Conservation (phyloP, 2,113 vertebrate species). For the Sterrhoptilus dennistouni region DNA sequence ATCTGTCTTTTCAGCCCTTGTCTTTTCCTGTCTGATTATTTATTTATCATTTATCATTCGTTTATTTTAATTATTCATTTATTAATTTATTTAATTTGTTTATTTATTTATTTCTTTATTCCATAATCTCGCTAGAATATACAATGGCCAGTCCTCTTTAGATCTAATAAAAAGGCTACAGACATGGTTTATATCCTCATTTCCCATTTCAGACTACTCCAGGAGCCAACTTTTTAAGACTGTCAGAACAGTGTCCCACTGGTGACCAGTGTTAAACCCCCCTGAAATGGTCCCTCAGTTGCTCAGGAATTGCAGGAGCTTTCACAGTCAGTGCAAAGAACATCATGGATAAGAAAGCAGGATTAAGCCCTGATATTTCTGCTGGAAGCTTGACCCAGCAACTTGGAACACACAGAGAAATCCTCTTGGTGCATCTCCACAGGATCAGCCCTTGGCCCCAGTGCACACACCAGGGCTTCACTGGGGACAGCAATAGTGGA, state of each 20-base stretch:
- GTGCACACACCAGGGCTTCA: background rate
- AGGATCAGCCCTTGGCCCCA: background rate
- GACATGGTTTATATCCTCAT: background rate
- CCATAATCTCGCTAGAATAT: background rate
- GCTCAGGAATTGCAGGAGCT: background rate
- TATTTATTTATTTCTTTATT: background rate
- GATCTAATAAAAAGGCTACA: background rate
- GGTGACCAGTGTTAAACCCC: background rate
- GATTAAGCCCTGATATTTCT: background rate
- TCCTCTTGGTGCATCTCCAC: accelerated
- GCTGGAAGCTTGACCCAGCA: background rate
- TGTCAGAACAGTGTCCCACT: background rate
- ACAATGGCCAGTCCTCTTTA: background rate
- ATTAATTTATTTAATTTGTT: accelerated
- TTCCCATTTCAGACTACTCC: background rate
- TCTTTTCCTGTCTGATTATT: background rate
- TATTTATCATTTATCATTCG: background rate
- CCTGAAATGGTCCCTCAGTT: background rate
- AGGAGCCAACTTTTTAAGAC: background rate
- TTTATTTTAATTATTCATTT: too few species aligned
- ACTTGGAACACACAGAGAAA: background rate
- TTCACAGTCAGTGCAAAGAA: background rate
- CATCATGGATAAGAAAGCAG: background rate
- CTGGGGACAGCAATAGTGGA: background rate
- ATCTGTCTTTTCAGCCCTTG: background rate